Conservation (phyloP, 1,140 invertebrate genomes). For the Maniola jurtina region DNA sequence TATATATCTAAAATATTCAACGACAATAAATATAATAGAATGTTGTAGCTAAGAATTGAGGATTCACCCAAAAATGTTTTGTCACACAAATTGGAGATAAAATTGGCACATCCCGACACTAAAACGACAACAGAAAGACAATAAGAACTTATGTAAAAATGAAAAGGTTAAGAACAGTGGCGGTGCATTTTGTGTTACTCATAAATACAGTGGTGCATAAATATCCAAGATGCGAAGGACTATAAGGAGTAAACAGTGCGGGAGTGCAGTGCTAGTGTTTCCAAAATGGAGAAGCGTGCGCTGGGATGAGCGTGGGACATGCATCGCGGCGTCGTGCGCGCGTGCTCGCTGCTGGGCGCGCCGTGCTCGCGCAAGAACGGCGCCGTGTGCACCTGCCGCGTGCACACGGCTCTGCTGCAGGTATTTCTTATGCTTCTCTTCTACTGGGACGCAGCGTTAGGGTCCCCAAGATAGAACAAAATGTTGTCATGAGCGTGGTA, state of each 20-base stretch:
- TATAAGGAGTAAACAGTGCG: constrained; percentile 1
- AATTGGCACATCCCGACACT: background rate
- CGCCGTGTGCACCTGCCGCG: constrained; percentile 63
- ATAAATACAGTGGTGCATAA: background rate
- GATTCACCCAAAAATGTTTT: no score
- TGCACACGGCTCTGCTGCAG: constrained; percentile 65
- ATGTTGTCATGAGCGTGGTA: no score
- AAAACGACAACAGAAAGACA: background rate
- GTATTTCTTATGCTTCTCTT: constrained; percentile 25
- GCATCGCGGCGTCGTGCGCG: constrained; percentile 60
- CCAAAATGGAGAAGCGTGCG: background rate
- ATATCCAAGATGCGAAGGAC: constrained; percentile 1
- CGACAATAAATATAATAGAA: no score
- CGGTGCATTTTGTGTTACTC: background rate
- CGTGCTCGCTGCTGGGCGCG: constrained; percentile 70
- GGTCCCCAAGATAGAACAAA: no score
- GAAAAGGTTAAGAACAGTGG: constrained; percentile 1
- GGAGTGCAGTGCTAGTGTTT: background rate
- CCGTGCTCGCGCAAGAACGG: constrained; percentile 71
- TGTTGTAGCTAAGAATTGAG: no score
- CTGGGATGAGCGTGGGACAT: constrained; percentile 59
- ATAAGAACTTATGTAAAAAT: background rate
- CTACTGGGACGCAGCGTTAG: background rate
- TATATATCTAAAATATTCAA: no score
- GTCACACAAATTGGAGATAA: background rate